phyloP scores from a whole-genome alignment of 2,113 vertebrate genomes.

The Seriola dumerili region DNA sequence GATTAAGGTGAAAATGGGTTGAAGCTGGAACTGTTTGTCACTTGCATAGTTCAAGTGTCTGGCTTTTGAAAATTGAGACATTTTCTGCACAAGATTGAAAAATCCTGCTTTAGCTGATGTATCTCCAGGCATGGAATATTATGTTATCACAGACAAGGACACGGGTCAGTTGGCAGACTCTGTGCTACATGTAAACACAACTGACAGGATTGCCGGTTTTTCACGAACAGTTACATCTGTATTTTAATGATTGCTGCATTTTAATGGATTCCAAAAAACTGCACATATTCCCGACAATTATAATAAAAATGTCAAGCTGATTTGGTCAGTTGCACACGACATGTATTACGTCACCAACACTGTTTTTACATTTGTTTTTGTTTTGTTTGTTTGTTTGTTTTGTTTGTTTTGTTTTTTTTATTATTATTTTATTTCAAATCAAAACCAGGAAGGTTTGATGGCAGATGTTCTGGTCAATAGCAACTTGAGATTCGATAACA shows the following conservation, averaged over 20 bases:
- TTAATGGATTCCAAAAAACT: background rate
- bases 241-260: background rate
- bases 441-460: background rate
- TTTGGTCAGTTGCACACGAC: background rate
- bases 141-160: constrained; percentile 49
- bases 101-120: constrained; percentile 69
- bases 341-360: background rate
- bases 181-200: constrained; percentile 22
- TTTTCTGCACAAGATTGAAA: constrained; percentile 77
- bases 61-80: constrained; percentile 71
- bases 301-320: too few species aligned
- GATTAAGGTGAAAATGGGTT: constrained; percentile 75
- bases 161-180: constrained; percentile 8
- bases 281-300: background rate
- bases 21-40: constrained; percentile 72
- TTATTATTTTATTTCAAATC: background rate
- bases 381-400: too few species aligned
- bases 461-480: background rate
- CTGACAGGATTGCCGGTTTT: background rate
- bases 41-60: constrained; percentile 82
- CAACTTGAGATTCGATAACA: too few species aligned
- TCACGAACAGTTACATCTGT: background rate
- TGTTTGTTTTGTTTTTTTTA: too few species aligned
- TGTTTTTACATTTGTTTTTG: background rate
- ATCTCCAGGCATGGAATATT: constrained; percentile 56